A percentile compares a stretch with the other conserved stretches of the same genome.
phyloP scores from a whole-genome alignment of 2,113 vertebrate genomes.

The Buteo buteo region DNA sequence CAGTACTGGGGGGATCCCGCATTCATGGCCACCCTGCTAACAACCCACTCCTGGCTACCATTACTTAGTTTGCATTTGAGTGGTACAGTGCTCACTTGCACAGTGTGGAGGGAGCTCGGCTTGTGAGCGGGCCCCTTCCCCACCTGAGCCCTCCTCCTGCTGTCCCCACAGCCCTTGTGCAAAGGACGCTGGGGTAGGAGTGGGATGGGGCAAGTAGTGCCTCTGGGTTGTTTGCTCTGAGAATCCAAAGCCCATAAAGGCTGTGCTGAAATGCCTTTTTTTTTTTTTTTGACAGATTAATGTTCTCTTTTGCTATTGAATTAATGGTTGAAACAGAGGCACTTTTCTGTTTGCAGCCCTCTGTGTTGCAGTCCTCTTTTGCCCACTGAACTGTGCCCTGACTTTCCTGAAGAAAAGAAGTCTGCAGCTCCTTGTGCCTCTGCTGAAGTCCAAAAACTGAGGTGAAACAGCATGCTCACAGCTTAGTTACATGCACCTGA shows the following conservation, averaged over 20 bases:
- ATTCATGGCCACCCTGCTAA: not conserved
- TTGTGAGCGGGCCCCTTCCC: not conserved
- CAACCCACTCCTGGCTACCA: not conserved
- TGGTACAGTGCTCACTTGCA: not conserved
- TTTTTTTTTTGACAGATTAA: not conserved
- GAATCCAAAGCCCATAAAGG: not conserved
- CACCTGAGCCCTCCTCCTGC: not conserved
- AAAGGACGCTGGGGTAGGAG: not conserved
- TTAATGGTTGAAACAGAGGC: not conserved
- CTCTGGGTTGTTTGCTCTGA: not conserved
- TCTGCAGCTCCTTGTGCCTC: not conserved
- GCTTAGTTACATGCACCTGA: not conserved
- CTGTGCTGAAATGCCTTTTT: not conserved
- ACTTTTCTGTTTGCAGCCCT: not conserved
- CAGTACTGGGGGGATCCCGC: not conserved
- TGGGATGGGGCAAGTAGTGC: not conserved
- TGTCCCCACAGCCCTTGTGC: not conserved
- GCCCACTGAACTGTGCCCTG: not conserved
- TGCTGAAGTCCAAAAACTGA: conserved; percentile 10
- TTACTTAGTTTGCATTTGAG: accelerated
- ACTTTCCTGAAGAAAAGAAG: conserved; percentile 9
- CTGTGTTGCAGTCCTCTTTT: not conserved
- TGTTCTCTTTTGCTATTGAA: not conserved
- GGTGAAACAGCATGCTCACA: not conserved
- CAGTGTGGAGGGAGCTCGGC: not conserved